Percentiles rank a stretch among this genome's conserved stretches.
Evolutionary conservation across 92 coral and sea anemone species (phyloP).

Genomic region (Diadumene lineata): DNA sequence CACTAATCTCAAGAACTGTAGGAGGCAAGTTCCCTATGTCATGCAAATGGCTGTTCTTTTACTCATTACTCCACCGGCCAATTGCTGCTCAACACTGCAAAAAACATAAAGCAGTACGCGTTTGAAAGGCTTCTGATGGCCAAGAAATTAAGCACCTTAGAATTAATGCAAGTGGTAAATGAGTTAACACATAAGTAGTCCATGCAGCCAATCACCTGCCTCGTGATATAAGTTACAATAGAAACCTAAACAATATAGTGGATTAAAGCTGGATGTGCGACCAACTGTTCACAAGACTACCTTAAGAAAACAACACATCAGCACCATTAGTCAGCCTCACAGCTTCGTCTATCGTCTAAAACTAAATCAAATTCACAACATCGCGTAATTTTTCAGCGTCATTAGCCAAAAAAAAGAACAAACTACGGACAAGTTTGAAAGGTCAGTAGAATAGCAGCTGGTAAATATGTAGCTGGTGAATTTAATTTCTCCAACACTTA

Average conservation of each 20-base stretch:
- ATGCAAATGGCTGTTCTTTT: not conserved
- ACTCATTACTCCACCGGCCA: not conserved
- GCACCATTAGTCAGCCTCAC: not conserved
- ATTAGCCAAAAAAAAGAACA: too few species aligned
- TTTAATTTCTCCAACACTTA: too few species aligned
- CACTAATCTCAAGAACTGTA: not conserved
- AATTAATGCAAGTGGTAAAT: not conserved
- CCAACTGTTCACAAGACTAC: not conserved
- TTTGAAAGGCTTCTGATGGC: not conserved
- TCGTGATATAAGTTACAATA: not conserved
- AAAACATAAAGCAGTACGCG: not conserved
- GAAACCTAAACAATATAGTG: not conserved
- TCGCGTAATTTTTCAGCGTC: too few species aligned
- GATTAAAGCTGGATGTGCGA: not conserved
- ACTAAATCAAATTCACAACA: too few species aligned
- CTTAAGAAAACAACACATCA: not conserved
- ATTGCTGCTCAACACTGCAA: not conserved
- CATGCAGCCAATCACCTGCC: not conserved
- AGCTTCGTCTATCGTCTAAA: not conserved
- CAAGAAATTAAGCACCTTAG: not conserved
- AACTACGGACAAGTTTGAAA: too few species aligned
- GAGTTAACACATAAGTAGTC: not conserved
- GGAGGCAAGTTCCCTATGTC: not conserved
- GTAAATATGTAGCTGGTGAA: too few species aligned
- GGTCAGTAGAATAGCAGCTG: too few species aligned